These are phyloP conservation scores for Phyllostomus discolor DNA, from an alignment of 2,113 vertebrate species.

Conservation along the genomic window DNA sequence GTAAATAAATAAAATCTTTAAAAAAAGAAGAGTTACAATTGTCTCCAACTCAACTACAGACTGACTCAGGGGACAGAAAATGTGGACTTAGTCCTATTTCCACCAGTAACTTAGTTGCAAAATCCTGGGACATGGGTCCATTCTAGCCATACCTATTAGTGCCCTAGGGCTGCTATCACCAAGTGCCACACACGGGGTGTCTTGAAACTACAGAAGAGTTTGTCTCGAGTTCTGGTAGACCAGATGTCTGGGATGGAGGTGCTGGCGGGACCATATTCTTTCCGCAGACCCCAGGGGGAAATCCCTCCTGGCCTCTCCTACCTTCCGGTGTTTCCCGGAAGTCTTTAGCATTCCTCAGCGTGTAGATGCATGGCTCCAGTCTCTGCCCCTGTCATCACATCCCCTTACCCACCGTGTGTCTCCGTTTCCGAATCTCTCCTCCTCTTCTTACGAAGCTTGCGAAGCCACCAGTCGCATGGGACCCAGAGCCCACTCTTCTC, in stretches of 20 bases:
- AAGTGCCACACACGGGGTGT: too few species aligned
- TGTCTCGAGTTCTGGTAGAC: not conserved
- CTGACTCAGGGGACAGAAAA: not conserved
- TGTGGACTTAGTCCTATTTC: not conserved
- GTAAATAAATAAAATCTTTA: too few species aligned
- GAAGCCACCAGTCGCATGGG: not conserved
- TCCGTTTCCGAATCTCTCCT: not conserved
- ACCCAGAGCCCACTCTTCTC: not conserved
- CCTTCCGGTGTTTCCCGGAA: not conserved
- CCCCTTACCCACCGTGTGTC: not conserved
- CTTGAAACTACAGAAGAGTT: not conserved
- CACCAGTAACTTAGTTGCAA: not conserved
- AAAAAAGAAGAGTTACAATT: not conserved
- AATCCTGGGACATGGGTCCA: not conserved
- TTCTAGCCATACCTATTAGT: not conserved
- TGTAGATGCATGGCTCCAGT: fast-evolving
- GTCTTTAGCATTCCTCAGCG: not conserved
- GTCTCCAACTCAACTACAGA: not conserved
- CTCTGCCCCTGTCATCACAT: fast-evolving
- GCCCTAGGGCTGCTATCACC: not conserved
- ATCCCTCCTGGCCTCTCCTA: fast-evolving
- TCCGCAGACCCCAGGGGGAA: not conserved
- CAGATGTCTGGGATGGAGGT: not conserved
- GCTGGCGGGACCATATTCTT: not conserved
- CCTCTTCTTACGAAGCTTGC: not conserved